Percentiles rank a stretch among this genome's conserved stretches.
phyloP scores from a whole-genome alignment of 2,888 invertebrate genomes.

The Dasypolia templi region DNA sequence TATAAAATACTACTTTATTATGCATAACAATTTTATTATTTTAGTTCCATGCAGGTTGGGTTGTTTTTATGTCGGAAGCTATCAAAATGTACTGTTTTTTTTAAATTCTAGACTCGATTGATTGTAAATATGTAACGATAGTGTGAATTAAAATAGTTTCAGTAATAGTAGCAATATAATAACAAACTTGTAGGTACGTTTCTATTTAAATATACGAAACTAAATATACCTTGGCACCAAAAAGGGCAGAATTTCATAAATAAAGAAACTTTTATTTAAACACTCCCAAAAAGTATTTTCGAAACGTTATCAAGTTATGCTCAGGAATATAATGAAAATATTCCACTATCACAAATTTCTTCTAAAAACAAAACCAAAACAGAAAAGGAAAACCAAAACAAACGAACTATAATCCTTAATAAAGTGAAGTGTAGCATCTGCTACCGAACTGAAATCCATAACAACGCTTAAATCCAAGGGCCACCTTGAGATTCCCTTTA shows the following conservation, averaged over 20 bases:
- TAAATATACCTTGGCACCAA: background rate
- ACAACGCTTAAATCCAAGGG: constrained; percentile 69
- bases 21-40: constrained; percentile 29
- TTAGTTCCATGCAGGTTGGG: background rate
- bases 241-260: background rate
- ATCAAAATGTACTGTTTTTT: background rate
- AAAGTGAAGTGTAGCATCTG: constrained; percentile 74
- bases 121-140: background rate
- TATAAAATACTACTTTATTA: constrained; percentile 13
- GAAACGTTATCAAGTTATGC: background rate
- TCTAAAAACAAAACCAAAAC: constrained; percentile 20
- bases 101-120: no score
- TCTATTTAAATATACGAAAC: background rate
- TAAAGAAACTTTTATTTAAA: no score
- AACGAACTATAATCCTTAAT: constrained; percentile 43
- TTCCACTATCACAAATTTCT: background rate
- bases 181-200: background rate
- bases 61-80: background rate
- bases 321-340: background rate
- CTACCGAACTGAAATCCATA: constrained; percentile 72
- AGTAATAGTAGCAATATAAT: background rate
- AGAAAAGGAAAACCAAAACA: constrained; percentile 34
- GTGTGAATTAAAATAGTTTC: background rate
- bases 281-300: no score
- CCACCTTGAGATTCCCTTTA: constrained; percentile 74